Percentiles rank a stretch among this genome's conserved stretches.
Conservation (phyloP, 2,113 vertebrate species). For the Xiphorhynchus elegans region DNA sequence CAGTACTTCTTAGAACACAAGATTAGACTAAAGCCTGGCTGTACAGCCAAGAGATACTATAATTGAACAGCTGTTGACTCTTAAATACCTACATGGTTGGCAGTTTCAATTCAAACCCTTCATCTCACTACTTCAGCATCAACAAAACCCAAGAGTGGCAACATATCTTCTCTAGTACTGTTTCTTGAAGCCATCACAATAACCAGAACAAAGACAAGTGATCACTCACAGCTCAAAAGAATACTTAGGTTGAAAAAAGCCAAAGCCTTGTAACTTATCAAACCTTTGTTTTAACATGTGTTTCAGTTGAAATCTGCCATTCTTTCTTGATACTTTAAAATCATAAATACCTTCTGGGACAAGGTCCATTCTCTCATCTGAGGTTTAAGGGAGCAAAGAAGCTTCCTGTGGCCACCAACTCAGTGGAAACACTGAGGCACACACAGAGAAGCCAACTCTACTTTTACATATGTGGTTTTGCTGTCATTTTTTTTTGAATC, state of each 20-base stretch:
- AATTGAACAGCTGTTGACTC: not conserved
- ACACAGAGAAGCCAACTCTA: not conserved
- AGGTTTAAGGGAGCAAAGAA: not conserved
- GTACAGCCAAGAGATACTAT: not conserved
- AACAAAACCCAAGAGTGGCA: not conserved
- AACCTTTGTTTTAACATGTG: not conserved
- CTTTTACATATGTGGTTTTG: not conserved
- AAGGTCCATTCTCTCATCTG: not conserved
- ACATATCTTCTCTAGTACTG: not conserved
- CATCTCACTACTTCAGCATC: not conserved
- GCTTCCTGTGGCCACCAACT: not conserved
- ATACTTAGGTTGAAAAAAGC: not conserved
- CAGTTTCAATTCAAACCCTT: not conserved
- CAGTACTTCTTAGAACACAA: not conserved
- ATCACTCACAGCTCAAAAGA: not conserved
- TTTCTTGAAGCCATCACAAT: not conserved
- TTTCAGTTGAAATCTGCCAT: not conserved
- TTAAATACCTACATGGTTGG: not conserved
- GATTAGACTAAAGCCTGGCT: not conserved
- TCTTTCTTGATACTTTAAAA: not conserved
- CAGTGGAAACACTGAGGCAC: rapidly evolving
- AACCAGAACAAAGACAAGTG: not conserved
- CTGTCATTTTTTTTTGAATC: not conserved
- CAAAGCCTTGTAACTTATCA: not conserved
- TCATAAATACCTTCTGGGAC: not conserved